Evolutionary conservation across 2,888 invertebrate genomes (phyloP).

Genomic region (Lymantria monacha): DNA sequence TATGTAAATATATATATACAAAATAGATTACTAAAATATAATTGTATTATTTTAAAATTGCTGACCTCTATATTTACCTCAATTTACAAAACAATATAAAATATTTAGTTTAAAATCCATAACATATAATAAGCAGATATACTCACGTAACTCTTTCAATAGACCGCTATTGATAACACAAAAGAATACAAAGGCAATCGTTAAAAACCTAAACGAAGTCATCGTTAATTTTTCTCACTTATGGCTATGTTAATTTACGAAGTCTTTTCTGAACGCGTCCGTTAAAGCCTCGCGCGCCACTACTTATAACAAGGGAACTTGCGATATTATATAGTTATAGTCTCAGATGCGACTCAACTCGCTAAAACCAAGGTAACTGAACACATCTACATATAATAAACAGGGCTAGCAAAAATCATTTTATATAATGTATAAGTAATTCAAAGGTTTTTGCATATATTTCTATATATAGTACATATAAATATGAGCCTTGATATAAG

Average conservation of each 20-base stretch:
- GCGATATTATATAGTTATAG: slow-evolving; percentile 35
- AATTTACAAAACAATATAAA: too few relatives aligned
- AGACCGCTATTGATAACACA: slow-evolving; percentile 40
- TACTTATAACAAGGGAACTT: slow-evolving; percentile 12
- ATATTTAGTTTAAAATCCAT: too few relatives aligned
- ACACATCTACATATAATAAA: not conserved
- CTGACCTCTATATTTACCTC: too few relatives aligned
- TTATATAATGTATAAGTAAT: too few relatives aligned
- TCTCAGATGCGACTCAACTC: slow-evolving; percentile 10
- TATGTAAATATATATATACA: too few relatives aligned
- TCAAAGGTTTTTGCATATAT: too few relatives aligned
- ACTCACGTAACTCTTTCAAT: slow-evolving; percentile 55
- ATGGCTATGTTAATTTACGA: not conserved
- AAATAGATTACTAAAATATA: too few relatives aligned
- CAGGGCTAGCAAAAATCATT: not conserved
- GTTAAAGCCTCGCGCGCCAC: slow-evolving; percentile 16
- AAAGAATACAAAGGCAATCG: slow-evolving; percentile 37
- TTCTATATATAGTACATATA: too few relatives aligned
- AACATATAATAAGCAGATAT: slow-evolving; percentile 2
- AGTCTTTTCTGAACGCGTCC: slow-evolving; percentile 8
- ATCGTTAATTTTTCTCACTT: slow-evolving; percentile 2
- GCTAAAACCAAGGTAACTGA: slow-evolving; percentile 32
- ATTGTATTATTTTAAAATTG: too few relatives aligned
- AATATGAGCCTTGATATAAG: too few relatives aligned
- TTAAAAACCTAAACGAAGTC: slow-evolving; percentile 22